Conservation (phyloP, 2,113 vertebrate species). For the Lampris megalopsis region DNA sequence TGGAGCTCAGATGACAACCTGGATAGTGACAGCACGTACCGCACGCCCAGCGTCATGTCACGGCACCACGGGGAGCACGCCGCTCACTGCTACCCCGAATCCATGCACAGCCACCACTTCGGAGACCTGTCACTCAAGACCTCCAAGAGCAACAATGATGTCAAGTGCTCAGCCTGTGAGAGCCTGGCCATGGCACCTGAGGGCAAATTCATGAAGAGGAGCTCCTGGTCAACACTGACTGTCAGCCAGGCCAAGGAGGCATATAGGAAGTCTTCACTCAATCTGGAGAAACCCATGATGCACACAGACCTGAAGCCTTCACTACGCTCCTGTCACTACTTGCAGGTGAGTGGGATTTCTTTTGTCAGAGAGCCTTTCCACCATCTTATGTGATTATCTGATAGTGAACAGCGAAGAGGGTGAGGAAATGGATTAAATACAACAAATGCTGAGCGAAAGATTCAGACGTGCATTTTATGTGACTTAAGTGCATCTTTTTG, state of each 20-base stretch:
- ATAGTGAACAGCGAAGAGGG: neutral
- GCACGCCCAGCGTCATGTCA: conserved; percentile 89
- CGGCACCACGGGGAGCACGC: conserved; percentile 88
- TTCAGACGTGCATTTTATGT: neutral
- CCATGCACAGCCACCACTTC: conserved; percentile 87
- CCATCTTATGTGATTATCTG: neutral
- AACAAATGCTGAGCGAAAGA: neutral
- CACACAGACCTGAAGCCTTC: conserved; percentile 92
- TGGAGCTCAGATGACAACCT: conserved; percentile 99
- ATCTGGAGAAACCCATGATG: conserved; percentile 93
- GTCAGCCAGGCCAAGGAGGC: conserved; percentile 99
- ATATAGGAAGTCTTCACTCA: conserved; percentile 96
- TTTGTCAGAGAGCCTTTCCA: neutral
- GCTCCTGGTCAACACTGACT: conserved; percentile 98
- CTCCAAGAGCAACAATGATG: conserved; percentile 97
- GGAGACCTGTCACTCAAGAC: conserved; percentile 94
- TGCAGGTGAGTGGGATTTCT: conserved; percentile 86
- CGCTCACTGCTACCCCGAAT: conserved; percentile 91
- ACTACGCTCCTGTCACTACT: conserved; percentile 91
- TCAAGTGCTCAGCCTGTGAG: conserved; percentile 97
- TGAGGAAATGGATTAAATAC: neutral
- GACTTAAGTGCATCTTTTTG: neutral
- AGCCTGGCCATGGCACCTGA: conserved; percentile 91
- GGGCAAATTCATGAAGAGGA: conserved; percentile 95
- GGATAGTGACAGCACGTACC: conserved; percentile 96